phyloP scores from a whole-genome alignment of 2,888 invertebrate species.

The Yponomeuta sedellus region DNA sequence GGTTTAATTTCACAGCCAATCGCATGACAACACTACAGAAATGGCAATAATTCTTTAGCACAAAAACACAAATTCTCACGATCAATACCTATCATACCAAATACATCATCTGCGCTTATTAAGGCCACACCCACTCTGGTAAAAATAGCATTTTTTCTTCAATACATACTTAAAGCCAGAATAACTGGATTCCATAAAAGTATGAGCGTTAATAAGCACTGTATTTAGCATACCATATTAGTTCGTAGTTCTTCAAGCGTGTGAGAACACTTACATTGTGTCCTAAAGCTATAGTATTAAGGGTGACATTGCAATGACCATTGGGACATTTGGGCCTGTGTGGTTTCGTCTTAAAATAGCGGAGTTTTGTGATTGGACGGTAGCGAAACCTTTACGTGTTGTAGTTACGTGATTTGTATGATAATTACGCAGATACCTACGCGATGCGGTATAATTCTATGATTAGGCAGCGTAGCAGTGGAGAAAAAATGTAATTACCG shows the following conservation, averaged over 20 bases:
- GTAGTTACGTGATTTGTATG: neutral
- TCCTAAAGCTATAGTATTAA: neutral
- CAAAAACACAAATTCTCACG: neutral
- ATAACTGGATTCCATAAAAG: slow-evolving; percentile 36
- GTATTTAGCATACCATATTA: slow-evolving; percentile 43
- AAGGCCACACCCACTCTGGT: neutral
- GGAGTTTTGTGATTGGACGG: neutral
- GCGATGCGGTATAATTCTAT: neutral
- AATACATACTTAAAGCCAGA: slow-evolving; percentile 23
- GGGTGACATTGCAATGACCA: neutral
- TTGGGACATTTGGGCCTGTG: neutral
- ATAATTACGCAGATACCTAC: neutral
- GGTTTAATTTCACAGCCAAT: neutral
- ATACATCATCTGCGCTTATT: neutral
- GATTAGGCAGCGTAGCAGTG: neutral
- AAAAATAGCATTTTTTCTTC: neutral
- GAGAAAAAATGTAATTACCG: too few species aligned
- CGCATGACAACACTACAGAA: neutral
- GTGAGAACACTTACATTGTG: neutral
- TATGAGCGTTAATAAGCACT: slow-evolving; percentile 39
- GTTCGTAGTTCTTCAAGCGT: slow-evolving; percentile 26
- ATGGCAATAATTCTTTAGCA: neutral
- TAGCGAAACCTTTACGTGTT: neutral
- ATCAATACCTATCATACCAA: neutral
- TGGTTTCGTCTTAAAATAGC: neutral